A percentile compares a stretch with the other conserved stretches of the same genome.
These are phyloP conservation scores for Anguilla anguilla DNA, from an alignment of 2,797 vertebrate species.

Conservation along the genomic window DNA sequence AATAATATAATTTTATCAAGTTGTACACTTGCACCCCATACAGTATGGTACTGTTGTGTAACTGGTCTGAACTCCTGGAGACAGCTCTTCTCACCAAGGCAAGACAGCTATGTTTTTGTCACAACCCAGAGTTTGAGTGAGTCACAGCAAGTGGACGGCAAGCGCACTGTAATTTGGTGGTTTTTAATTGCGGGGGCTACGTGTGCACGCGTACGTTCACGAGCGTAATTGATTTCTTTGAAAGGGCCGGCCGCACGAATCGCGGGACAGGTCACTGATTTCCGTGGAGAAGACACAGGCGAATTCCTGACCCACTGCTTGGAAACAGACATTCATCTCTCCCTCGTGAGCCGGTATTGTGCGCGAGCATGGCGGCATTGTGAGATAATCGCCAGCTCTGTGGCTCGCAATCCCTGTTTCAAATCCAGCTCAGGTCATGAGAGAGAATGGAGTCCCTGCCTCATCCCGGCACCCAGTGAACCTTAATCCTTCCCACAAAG, in stretches of 20 bases:
- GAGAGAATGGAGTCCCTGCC: slow-evolving; percentile 15
- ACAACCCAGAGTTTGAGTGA: background rate
- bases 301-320: slow-evolving; percentile 20
- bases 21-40: background rate
- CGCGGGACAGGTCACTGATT: slow-evolving; percentile 7
- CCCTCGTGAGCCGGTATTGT: slow-evolving; percentile 1
- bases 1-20: background rate
- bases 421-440: slow-evolving; percentile 18
- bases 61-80: background rate
- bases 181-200: background rate
- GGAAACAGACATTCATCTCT: slow-evolving; percentile 4
- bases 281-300: slow-evolving; percentile 1
- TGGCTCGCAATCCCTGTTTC: slow-evolving; percentile 1
- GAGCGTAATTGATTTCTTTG: slow-evolving; percentile 3
- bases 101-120: background rate
- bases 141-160: background rate
- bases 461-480: slow-evolving; percentile 17
- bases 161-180: background rate
- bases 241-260: background rate
- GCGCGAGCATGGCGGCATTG: background rate
- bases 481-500: slow-evolving; percentile 8
- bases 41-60: background rate
- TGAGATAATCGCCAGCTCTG: slow-evolving; percentile 13
- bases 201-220: background rate
- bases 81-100: background rate